These are phyloP conservation scores for Ranitomeya variabilis DNA, from an alignment of 2,113 vertebrate species.

Conservation along the genomic window DNA sequence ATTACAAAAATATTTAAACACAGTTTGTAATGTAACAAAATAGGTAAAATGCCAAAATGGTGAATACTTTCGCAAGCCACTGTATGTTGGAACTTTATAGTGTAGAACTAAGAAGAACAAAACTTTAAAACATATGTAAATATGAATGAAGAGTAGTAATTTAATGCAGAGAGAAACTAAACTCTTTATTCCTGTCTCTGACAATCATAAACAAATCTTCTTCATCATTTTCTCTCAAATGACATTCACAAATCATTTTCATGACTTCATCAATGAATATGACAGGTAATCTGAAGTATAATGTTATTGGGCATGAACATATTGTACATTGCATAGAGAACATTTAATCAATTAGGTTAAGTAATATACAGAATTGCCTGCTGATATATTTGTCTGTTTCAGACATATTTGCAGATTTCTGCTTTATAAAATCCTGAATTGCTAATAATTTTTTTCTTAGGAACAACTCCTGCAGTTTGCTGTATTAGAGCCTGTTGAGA, in stretches of 20 bases:
- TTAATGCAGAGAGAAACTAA: slow-evolving; percentile 46
- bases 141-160: background rate
- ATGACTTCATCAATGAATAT: slow-evolving; percentile 54
- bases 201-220: slow-evolving; percentile 39
- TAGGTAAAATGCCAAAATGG: too few species aligned
- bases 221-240: slow-evolving; percentile 43
- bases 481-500: background rate
- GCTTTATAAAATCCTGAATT: background rate
- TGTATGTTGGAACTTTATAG: too few species aligned
- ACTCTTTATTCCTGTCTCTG: slow-evolving; percentile 34
- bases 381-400: background rate
- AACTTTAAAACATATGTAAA: background rate
- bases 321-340: background rate
- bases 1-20: too few species aligned
- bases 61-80: too few species aligned
- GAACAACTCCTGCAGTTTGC: background rate
- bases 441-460: background rate
- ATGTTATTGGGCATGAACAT: slow-evolving; percentile 31
- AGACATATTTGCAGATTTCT: background rate
- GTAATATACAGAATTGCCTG: background rate
- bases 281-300: slow-evolving; percentile 35
- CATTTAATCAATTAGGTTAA: background rate
- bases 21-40: too few species aligned
- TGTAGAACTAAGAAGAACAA: too few species aligned
- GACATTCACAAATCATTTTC: slow-evolving; percentile 53